Evolutionary conservation across 37 sponge, comb jelly and placozoan genomes (phyloP).

Genomic region (Spongilla lacustris): DNA sequence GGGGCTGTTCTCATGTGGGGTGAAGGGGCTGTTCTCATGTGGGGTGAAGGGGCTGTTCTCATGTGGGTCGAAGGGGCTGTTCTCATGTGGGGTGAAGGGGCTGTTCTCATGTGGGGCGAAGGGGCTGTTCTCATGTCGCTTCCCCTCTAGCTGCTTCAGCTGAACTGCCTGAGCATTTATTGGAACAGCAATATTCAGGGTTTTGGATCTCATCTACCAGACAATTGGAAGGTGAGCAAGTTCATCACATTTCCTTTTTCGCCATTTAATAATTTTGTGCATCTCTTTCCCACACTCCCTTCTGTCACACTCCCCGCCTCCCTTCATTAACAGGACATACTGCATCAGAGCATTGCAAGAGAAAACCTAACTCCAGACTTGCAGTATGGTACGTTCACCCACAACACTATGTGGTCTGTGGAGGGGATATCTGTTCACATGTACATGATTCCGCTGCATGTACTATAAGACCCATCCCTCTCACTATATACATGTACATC

Average conservation of each 20-base stretch:
- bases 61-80: no score
- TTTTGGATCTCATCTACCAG: constrained; percentile 11
- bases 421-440: not conserved
- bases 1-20: no score
- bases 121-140: not conserved
- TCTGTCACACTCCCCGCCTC: no score
- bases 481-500: not conserved
- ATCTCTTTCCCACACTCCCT: no score
- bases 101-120: not conserved
- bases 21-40: no score
- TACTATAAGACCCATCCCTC: not conserved
- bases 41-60: no score
- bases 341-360: constrained; percentile 19
- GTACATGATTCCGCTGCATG: not conserved
- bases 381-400: constrained; percentile 28
- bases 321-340: constrained; percentile 1
- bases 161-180: constrained; percentile 59
- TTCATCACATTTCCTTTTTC: not conserved
- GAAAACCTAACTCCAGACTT: constrained; percentile 1
- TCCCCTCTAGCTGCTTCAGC: constrained; percentile 46
- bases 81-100: no score
- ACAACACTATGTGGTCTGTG: not conserved
- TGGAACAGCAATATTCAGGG: constrained; percentile 41
- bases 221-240: constrained; percentile 47
- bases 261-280: not conserved